phyloP scores from a whole-genome alignment of 2,888 invertebrate species.

The Ctenicera cuprea region DNA sequence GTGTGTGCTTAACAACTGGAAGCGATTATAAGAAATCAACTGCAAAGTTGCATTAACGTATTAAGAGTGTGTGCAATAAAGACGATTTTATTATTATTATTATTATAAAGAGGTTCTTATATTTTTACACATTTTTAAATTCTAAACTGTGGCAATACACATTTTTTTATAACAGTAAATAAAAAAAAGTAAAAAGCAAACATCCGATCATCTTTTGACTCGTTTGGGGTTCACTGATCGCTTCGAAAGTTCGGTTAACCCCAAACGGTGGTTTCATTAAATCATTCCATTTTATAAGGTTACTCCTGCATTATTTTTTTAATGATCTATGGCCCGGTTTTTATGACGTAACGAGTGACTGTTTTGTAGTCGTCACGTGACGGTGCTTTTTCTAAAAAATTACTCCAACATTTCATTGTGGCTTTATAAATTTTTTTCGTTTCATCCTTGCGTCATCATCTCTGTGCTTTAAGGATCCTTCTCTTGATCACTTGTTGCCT shows the following conservation, averaged over 20 bases:
- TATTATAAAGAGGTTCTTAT: too few relatives aligned
- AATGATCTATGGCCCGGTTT: not conserved
- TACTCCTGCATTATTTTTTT: slow-evolving; percentile 40
- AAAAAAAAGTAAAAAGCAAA: not conserved
- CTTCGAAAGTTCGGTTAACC: not conserved
- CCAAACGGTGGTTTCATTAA: not conserved
- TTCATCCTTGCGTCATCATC: not conserved
- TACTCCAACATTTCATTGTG: not conserved
- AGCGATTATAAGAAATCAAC: too few relatives aligned
- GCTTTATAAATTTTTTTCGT: not conserved
- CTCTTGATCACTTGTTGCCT: slow-evolving; percentile 42
- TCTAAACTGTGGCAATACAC: too few relatives aligned
- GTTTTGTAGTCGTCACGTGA: not conserved
- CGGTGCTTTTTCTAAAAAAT: too few relatives aligned
- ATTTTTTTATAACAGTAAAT: not conserved
- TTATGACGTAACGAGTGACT: not conserved
- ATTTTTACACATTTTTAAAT: too few relatives aligned
- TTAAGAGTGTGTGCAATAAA: too few relatives aligned
- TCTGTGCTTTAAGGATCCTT: not conserved
- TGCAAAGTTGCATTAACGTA: too few relatives aligned
- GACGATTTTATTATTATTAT: too few relatives aligned
- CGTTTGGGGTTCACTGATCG: not conserved
- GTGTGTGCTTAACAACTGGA: too few relatives aligned
- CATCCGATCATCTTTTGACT: not conserved
- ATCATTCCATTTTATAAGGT: slow-evolving; percentile 43